phyloP scores from a whole-genome alignment of 2,888 invertebrate species.

The Alentia gelatinosa region DNA sequence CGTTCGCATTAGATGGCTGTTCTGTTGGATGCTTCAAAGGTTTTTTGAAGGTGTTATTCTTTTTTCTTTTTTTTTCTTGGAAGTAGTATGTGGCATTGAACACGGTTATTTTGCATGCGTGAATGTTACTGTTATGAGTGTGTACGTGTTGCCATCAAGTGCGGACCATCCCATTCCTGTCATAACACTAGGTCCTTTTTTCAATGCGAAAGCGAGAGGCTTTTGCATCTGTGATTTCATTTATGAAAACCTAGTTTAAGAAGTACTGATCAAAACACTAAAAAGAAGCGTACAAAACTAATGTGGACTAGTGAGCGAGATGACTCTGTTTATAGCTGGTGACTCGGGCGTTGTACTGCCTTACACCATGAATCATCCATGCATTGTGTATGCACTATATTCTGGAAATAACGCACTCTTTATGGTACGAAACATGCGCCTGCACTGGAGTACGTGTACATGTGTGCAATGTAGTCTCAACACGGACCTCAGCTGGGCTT shows the following conservation, averaged over 20 bases:
- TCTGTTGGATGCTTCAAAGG: background rate
- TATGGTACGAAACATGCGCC: background rate
- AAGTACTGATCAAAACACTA: background rate
- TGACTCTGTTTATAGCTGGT: background rate
- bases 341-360: background rate
- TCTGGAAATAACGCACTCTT: background rate
- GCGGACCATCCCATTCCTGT: background rate
- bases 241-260: background rate
- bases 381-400: slow-evolving; percentile 3
- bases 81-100: no score
- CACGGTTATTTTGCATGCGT: background rate
- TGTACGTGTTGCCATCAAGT: background rate
- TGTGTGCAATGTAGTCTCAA: background rate
- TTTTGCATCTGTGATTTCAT: slow-evolving; percentile 1
- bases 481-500: background rate
- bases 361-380: background rate
- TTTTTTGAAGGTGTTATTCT: background rate
- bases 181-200: background rate
- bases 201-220: background rate
- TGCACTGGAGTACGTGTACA: background rate
- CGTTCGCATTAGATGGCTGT: background rate
- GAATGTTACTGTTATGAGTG: background rate
- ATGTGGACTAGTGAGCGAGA: background rate
- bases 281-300: no score
- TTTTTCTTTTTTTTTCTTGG: background rate